Evolutionary conservation across 2,113 vertebrate genomes (phyloP).

Genomic region (Asarcornis scutulata): DNA sequence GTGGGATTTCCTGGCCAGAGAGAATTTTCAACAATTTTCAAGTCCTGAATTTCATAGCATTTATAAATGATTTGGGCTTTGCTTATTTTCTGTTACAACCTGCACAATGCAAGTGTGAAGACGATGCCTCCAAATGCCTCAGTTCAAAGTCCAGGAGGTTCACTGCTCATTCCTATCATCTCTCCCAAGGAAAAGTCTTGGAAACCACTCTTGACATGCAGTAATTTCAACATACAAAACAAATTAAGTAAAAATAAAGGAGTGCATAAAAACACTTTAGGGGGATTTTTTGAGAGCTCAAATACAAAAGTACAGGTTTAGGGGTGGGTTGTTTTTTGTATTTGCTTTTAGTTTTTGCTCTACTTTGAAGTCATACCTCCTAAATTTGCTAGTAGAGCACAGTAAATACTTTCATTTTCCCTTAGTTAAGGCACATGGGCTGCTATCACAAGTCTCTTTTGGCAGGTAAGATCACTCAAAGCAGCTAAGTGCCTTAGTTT

Average conservation of each 20-base stretch:
- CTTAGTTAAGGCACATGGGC: neutral
- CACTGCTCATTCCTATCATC: neutral
- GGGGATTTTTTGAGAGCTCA: neutral
- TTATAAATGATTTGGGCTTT: neutral
- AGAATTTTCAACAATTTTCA: neutral
- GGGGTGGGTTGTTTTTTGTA: neutral
- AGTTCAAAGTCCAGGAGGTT: neutral
- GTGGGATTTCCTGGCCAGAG: neutral
- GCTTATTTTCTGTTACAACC: neutral
- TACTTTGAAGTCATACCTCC: neutral
- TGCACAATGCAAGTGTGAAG: neutral
- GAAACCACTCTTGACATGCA: neutral
- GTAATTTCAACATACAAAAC: neutral
- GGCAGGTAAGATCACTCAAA: neutral
- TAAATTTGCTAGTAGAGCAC: neutral
- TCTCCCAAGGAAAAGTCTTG: neutral
- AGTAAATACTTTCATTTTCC: neutral
- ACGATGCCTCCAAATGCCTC: neutral
- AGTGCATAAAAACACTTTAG: neutral
- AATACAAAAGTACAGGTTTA: neutral
- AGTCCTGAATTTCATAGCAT: neutral
- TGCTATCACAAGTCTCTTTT: constrained; percentile 8
- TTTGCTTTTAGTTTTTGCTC: neutral
- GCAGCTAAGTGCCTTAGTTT: neutral
- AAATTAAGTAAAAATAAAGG: neutral